A percentile compares a stretch with the other conserved stretches of the same genome.
phyloP scores from a whole-genome alignment of 2,113 vertebrate genomes.

The Chauna torquata region DNA sequence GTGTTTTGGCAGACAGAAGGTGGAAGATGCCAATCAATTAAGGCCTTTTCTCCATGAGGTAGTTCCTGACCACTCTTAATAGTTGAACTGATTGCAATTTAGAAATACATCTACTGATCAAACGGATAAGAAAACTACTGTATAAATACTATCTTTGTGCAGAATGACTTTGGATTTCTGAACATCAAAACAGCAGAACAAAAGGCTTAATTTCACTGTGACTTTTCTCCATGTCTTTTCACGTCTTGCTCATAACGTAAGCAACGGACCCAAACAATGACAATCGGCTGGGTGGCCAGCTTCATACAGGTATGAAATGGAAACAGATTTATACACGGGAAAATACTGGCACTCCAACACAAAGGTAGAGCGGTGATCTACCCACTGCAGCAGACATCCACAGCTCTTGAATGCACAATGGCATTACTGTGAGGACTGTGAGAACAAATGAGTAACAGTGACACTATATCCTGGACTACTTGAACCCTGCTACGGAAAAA shows the following conservation, averaged over 20 bases:
- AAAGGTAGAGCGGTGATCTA: neutral
- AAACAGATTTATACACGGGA: neutral
- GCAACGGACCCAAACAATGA: neutral
- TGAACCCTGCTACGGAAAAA: neutral
- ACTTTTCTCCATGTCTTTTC: neutral
- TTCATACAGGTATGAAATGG: neutral
- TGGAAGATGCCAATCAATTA: neutral
- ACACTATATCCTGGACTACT: neutral
- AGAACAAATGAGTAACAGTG: neutral
- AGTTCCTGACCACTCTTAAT: neutral
- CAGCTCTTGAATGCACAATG: neutral
- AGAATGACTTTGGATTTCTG: neutral
- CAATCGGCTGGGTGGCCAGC: neutral
- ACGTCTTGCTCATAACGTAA: neutral
- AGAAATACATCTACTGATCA: neutral
- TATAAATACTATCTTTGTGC: neutral
- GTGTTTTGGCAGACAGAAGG: neutral
- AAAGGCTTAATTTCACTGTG: neutral
- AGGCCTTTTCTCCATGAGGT: neutral
- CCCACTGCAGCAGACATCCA: fast-evolving
- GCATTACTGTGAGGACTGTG: neutral
- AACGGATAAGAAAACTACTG: neutral
- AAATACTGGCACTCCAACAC: neutral
- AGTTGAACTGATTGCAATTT: neutral
- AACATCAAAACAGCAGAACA: neutral